Evolutionary conservation across 2,888 invertebrate genomes (phyloP).

Genomic region (Eremobia ochroleuca): DNA sequence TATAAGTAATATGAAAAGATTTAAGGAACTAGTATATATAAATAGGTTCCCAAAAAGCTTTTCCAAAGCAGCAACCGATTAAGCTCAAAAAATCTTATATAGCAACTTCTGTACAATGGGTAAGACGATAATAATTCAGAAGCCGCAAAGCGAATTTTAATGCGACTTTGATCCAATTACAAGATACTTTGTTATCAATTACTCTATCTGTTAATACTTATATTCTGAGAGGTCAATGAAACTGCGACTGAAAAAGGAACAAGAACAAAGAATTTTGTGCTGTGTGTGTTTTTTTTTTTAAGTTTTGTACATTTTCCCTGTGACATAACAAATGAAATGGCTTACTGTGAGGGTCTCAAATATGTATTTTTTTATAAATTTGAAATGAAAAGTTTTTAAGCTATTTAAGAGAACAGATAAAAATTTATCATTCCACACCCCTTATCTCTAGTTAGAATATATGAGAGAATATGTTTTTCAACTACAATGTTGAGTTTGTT

Average conservation of each 20-base stretch:
- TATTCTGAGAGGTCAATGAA: neutral
- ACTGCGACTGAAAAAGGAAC: neutral
- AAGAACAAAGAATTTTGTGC: neutral
- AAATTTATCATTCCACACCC: too few relatives aligned
- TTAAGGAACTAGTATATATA: neutral
- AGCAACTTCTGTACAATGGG: constrained; percentile 36
- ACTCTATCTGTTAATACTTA: neutral
- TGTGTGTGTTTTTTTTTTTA: neutral
- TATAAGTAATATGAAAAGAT: neutral
- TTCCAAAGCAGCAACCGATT: neutral
- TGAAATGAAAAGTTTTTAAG: too few relatives aligned
- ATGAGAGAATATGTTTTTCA: too few relatives aligned
- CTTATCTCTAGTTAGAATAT: too few relatives aligned
- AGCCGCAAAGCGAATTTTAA: constrained; percentile 57
- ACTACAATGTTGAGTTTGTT: too few relatives aligned
- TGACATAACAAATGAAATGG: too few relatives aligned
- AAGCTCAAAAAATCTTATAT: constrained; percentile 31
- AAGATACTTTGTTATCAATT: constrained; percentile 33
- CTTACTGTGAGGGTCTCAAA: too few relatives aligned
- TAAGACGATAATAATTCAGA: constrained; percentile 43
- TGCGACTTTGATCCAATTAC: constrained; percentile 52
- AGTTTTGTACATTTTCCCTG: too few relatives aligned
- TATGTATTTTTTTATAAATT: too few relatives aligned
- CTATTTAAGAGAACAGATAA: too few relatives aligned
- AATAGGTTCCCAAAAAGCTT: neutral